Conservation (phyloP, 1,140 invertebrate genomes). For the Dendrolimus punctatus region DNA sequence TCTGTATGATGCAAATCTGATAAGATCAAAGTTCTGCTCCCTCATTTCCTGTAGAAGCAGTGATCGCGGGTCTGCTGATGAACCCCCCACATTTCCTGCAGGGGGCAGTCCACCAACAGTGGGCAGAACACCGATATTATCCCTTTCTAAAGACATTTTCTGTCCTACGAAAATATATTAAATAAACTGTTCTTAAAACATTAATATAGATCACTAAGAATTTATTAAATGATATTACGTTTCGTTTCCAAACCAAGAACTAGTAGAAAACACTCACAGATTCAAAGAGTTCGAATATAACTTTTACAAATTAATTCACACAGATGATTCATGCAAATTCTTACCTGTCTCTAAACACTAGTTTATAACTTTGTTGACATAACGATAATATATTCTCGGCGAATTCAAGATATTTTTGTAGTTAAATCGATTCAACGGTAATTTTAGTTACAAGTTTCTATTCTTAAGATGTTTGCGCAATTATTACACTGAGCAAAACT, state of each 20-base stretch:
- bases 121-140: conserved; percentile 44
- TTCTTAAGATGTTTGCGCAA: conserved; percentile 7
- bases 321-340: conserved; percentile 6
- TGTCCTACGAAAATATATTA: not conserved
- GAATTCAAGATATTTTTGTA: conserved; percentile 42
- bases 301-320: not conserved
- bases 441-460: conserved; percentile 21
- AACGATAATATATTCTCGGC: conserved; percentile 41
- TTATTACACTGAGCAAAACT: conserved; percentile 3
- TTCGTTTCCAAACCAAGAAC: too few relatives aligned
- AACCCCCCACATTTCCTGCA: conserved; percentile 23
- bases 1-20: conserved; percentile 96
- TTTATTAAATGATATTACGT: too few relatives aligned
- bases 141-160: conserved; percentile 53
- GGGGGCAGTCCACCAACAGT: conserved; percentile 26
- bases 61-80: conserved; percentile 75
- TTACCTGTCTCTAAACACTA: conserved; percentile 39
- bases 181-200: too few relatives aligned
- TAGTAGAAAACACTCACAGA: not conserved
- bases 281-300: not conserved
- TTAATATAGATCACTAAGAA: too few relatives aligned
- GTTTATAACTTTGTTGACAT: conserved; percentile 56
- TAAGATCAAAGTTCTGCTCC: conserved; percentile 94
- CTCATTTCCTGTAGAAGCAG: conserved; percentile 87
- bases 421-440: conserved; percentile 56